Evolutionary conservation across 2,797 vertebrate species (phyloP).

Genomic region (Semaprochilodus insignis): DNA sequence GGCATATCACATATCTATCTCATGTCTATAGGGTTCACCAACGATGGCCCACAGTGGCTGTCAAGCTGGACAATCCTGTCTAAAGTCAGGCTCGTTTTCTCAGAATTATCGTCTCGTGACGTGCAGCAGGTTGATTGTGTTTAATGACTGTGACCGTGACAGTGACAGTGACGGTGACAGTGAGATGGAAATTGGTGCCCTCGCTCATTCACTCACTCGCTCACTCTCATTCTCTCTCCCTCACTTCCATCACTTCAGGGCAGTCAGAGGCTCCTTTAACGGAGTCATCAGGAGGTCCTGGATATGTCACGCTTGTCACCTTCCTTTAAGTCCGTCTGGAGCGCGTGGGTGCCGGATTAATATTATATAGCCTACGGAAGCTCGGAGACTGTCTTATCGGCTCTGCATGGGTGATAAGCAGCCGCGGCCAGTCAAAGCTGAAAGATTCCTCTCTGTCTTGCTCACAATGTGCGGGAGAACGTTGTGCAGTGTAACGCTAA

Average conservation of each 20-base stretch:
- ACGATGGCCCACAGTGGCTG: slow-evolving; percentile 28
- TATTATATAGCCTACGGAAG: slow-evolving; percentile 84
- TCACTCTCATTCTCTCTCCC: slow-evolving; percentile 42
- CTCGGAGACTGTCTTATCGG: slow-evolving; percentile 78
- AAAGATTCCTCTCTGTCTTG: slow-evolving; percentile 75
- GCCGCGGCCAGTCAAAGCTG: slow-evolving; percentile 69
- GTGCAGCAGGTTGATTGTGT: slow-evolving; percentile 82
- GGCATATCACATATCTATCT: no score
- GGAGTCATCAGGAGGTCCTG: slow-evolving; percentile 86
- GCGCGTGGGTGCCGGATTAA: slow-evolving; percentile 83
- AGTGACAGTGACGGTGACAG: slow-evolving; percentile 77
- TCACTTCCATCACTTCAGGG: slow-evolving; percentile 82
- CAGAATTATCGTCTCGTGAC: slow-evolving; percentile 68
- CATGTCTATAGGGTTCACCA: background rate
- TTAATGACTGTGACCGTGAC: slow-evolving; percentile 81
- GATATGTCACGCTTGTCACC: slow-evolving; percentile 86
- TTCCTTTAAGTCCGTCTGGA: slow-evolving; percentile 83
- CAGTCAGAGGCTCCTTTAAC: slow-evolving; percentile 79
- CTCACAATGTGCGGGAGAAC: background rate
- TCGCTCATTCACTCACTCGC: slow-evolving; percentile 54
- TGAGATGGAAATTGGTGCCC: slow-evolving; percentile 81
- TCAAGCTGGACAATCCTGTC: slow-evolving; percentile 20
- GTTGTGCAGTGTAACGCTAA: background rate
- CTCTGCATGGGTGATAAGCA: slow-evolving; percentile 78
- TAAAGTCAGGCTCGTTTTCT: background rate